A percentile compares a stretch with the other conserved stretches of the same genome.
These are phyloP conservation scores for Eclectus roratus DNA, from an alignment of 2,113 vertebrate genomes.

Conservation along the genomic window DNA sequence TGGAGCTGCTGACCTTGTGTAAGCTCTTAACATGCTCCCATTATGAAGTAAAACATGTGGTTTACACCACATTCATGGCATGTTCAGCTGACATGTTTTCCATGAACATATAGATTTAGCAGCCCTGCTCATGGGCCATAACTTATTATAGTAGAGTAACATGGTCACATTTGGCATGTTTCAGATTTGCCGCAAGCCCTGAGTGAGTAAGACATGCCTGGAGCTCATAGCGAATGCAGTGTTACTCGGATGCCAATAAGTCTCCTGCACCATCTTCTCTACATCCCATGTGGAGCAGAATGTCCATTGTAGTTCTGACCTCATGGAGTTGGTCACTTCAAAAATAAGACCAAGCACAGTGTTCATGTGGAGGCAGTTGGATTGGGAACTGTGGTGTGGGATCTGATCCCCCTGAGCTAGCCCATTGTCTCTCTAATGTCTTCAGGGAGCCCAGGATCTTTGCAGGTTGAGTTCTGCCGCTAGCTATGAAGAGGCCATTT, in stretches of 20 bases:
- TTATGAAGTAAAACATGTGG: not conserved
- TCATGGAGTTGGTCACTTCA: not conserved
- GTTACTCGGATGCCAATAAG: not conserved
- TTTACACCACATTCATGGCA: not conserved
- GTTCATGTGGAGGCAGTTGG: not conserved
- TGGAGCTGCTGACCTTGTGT: not conserved
- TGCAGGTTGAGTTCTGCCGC: not conserved
- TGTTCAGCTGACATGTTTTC: not conserved
- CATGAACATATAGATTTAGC: not conserved
- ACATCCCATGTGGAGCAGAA: not conserved
- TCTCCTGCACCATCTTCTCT: not conserved
- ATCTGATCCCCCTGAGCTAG: not conserved
- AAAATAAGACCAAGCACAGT: not conserved
- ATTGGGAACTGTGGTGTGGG: rapidly evolving
- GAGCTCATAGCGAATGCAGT: rapidly evolving
- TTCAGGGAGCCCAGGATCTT: not conserved
- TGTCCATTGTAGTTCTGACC: not conserved
- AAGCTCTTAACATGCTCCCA: not conserved
- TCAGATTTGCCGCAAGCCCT: not conserved
- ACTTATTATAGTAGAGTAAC: not conserved
- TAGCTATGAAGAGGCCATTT: not conserved
- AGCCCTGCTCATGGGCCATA: rapidly evolving
- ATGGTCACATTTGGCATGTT: rapidly evolving
- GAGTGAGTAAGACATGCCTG: not conserved
- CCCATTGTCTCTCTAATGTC: not conserved